phyloP scores from a whole-genome alignment of 2,888 invertebrate genomes.

The Exocentrus adspersus region DNA sequence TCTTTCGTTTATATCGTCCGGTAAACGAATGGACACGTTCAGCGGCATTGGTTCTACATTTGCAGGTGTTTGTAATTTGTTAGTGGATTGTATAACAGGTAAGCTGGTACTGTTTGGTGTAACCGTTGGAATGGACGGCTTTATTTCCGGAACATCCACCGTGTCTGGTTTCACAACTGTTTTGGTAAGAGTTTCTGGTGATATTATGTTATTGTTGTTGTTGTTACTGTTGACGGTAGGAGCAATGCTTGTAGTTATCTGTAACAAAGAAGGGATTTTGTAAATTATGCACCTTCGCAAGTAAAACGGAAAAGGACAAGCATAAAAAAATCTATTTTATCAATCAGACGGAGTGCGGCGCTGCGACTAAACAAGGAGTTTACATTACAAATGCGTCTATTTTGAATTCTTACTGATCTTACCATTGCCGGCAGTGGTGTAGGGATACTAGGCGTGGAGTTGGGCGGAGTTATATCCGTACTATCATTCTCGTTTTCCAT shows the following conservation, averaged over 20 bases:
- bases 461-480: slow-evolving; percentile 62
- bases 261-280: slow-evolving; percentile 10
- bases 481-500: slow-evolving; percentile 59
- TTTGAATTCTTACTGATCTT: too few relatives aligned
- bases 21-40: slow-evolving; percentile 61
- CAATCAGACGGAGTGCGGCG: too few relatives aligned
- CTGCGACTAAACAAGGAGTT: background rate
- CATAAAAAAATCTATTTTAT: background rate
- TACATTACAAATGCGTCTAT: too few relatives aligned
- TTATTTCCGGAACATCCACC: slow-evolving; percentile 20
- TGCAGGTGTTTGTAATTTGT: slow-evolving; percentile 40
- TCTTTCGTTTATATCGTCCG: slow-evolving; percentile 62
- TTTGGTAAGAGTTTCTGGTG: slow-evolving; percentile 31
- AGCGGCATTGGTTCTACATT: slow-evolving; percentile 53
- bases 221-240: slow-evolving; percentile 26
- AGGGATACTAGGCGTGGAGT: slow-evolving; percentile 46
- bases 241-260: slow-evolving; percentile 29
- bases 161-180: slow-evolving; percentile 27
- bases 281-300: too few relatives aligned
- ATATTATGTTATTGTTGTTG: slow-evolving; percentile 33
- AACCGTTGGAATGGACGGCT: slow-evolving; percentile 13
- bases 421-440: slow-evolving; percentile 28
- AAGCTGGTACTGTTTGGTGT: slow-evolving; percentile 43
- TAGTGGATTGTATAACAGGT: slow-evolving; percentile 49
- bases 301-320: background rate